Conservation (phyloP, 2,888 invertebrate genomes). For the Scotopteryx bipunctaria region DNA sequence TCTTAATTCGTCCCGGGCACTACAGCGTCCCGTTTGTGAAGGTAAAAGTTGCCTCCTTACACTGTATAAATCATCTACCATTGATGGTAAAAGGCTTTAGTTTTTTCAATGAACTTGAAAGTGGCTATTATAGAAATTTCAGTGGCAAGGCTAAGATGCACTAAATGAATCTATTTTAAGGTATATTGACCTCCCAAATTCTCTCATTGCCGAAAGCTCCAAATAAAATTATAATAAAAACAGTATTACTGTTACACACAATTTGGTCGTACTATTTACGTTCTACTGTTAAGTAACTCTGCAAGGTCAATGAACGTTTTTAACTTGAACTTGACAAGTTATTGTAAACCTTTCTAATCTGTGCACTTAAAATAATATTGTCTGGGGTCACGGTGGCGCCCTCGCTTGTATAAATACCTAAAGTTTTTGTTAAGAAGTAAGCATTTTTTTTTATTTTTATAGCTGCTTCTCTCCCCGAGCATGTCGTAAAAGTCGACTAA, state of each 20-base stretch:
- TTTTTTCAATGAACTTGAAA: slow-evolving; percentile 6
- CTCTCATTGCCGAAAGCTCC: not conserved
- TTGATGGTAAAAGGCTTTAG: too few relatives aligned
- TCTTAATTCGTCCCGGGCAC: too few relatives aligned
- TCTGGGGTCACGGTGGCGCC: not conserved
- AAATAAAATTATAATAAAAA: not conserved
- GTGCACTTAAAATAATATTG: slow-evolving; percentile 21
- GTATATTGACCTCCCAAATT: slow-evolving; percentile 11
- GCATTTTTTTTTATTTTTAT: too few relatives aligned
- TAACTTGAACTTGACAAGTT: slow-evolving; percentile 39
- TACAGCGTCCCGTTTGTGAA: too few relatives aligned
- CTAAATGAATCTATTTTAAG: slow-evolving; percentile 14
- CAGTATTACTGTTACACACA: too few relatives aligned
- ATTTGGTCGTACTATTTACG: not conserved
- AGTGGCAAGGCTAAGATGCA: slow-evolving; percentile 10
- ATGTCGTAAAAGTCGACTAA: too few relatives aligned
- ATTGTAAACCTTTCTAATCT: slow-evolving; percentile 34
- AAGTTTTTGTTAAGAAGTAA: too few relatives aligned
- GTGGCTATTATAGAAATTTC: slow-evolving; percentile 7
- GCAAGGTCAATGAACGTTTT: slow-evolving; percentile 38
- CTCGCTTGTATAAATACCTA: too few relatives aligned
- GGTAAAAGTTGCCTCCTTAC: too few relatives aligned
- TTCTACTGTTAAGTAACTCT: slow-evolving; percentile 17
- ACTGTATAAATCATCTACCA: too few relatives aligned
- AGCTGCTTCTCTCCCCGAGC: too few relatives aligned